Evolutionary conservation across 2,888 invertebrate species (phyloP).

Genomic region (Raillietiella orientalis): DNA sequence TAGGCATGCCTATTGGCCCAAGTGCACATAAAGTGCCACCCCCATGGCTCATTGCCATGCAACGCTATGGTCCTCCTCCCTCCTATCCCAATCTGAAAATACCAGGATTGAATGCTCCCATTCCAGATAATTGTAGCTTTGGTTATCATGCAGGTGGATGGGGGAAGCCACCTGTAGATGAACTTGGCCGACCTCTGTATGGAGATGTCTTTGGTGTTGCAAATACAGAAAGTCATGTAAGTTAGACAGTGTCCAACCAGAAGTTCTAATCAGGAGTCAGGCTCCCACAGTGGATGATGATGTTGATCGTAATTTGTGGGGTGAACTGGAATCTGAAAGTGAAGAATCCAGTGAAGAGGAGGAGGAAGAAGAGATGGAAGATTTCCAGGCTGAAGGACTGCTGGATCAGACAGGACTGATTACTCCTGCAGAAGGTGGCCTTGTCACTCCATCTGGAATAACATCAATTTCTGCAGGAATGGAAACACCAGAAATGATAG

Average conservation of each 20-base stretch:
- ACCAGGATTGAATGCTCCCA: slow-evolving; percentile 87
- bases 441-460: slow-evolving; percentile 79
- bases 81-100: slow-evolving; percentile 95
- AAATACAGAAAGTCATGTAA: slow-evolving; percentile 7
- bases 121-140: slow-evolving; percentile 86
- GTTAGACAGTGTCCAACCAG: not conserved
- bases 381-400: slow-evolving; percentile 7
- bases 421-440: slow-evolving; percentile 57
- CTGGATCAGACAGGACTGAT: slow-evolving; percentile 47
- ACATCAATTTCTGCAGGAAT: slow-evolving; percentile 68
- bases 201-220: slow-evolving; percentile 87
- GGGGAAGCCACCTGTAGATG: slow-evolving; percentile 99
- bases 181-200: slow-evolving; percentile 83
- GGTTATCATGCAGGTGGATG: slow-evolving; percentile 98
- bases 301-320: slow-evolving; percentile 82
- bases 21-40: slow-evolving; percentile 60
- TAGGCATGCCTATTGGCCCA: slow-evolving; percentile 95
- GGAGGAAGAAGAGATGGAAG: slow-evolving; percentile 17
- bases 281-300: slow-evolving; percentile 16
- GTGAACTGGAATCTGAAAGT: slow-evolving; percentile 52
- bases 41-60: slow-evolving; percentile 89
- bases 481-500: slow-evolving; percentile 96
- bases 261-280: not conserved
- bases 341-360: slow-evolving; percentile 25
- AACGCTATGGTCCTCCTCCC: slow-evolving; percentile 87